Evolutionary conservation across 2,113 vertebrate genomes (phyloP).

Genomic region (Strix uralensis): DNA sequence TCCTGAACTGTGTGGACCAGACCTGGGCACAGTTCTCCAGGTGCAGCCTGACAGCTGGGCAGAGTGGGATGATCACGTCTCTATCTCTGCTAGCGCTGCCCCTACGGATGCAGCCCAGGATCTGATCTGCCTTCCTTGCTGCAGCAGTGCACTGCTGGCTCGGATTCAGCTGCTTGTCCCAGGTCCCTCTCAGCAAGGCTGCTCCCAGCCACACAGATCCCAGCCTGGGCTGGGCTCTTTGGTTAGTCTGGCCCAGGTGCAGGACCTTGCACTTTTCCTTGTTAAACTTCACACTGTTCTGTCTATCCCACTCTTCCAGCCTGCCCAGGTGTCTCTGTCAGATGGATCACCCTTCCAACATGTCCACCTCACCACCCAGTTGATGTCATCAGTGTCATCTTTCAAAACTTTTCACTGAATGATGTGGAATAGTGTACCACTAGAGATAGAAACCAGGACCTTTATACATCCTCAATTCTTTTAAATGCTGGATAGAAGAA

Average conservation of each 20-base stretch:
- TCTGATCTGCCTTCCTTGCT: fast-evolving
- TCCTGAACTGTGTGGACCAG: neutral
- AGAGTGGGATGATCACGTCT: neutral
- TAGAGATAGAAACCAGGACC: neutral
- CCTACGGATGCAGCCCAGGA: no score
- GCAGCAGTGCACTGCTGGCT: neutral
- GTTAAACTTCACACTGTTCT: neutral
- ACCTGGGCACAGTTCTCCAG: neutral
- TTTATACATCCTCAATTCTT: neutral
- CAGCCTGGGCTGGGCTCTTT: neutral
- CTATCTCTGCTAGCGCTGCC: neutral
- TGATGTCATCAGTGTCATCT: neutral
- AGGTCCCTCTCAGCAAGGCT: neutral
- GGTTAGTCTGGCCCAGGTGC: no score
- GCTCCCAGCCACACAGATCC: neutral
- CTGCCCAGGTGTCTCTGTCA: neutral
- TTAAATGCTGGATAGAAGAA: neutral
- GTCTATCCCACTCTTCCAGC: neutral
- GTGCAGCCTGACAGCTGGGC: neutral
- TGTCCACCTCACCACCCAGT: neutral
- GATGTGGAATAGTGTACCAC: neutral
- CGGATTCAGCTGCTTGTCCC: no score
- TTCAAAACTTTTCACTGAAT: neutral
- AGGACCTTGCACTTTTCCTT: neutral
- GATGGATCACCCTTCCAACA: fast-evolving